Conservation (phyloP, 2,797 vertebrate genomes). For the Diplodus sargus region DNA sequence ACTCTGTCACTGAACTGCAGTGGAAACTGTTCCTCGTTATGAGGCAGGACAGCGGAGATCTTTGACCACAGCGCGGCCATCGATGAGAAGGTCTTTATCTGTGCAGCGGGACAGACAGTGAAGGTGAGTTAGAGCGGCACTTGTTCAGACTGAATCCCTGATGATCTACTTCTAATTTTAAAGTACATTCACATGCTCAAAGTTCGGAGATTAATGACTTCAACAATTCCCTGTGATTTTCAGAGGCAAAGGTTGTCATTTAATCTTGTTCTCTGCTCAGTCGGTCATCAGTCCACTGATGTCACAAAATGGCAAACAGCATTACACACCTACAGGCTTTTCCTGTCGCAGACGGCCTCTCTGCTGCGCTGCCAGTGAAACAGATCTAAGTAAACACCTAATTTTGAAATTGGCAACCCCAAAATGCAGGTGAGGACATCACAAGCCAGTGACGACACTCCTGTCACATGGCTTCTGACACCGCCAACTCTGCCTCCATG, state of each 20-base stretch:
- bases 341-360: conserved; percentile 18
- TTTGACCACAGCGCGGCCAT: conserved; percentile 82
- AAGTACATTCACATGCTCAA: conserved; percentile 9
- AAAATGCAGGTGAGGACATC: conserved; percentile 59
- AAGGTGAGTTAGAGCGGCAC: conserved; percentile 26
- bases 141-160: conserved; percentile 18
- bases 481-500: conserved; percentile 52
- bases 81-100: conserved; percentile 26
- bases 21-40: conserved; percentile 76
- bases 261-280: conserved; percentile 35
- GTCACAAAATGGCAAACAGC: conserved; percentile 26
- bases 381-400: conserved; percentile 46
- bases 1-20: conserved; percentile 82
- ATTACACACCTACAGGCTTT: conserved; percentile 40
- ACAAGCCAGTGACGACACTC: conserved; percentile 53
- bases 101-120: conserved; percentile 48
- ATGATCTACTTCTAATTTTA: conserved; percentile 22
- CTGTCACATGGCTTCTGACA: conserved; percentile 30
- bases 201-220: conserved; percentile 18
- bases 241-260: conserved; percentile 18
- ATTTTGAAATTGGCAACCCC: conserved; percentile 63
- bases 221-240: conserved; percentile 9
- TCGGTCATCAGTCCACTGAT: conserved; percentile 20
- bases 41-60: conserved; percentile 81
- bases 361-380: conserved; percentile 42